Conservation (phyloP, 2,797 vertebrate genomes). For the Rhinella marina region DNA sequence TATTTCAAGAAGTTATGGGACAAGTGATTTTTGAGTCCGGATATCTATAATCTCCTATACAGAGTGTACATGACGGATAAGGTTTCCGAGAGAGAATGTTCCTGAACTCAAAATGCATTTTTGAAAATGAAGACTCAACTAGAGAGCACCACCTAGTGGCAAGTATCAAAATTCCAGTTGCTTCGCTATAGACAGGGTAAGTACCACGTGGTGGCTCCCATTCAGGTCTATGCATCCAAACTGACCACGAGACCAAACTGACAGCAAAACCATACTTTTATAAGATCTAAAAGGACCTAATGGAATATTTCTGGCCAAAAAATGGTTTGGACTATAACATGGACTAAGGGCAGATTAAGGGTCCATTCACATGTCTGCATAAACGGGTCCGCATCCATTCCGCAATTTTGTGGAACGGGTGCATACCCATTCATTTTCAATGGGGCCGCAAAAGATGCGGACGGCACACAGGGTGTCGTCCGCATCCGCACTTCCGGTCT, state of each 20-base stretch:
- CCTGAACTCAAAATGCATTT: not conserved
- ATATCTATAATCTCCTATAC: not conserved
- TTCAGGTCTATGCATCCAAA: not conserved
- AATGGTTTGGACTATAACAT: not conserved
- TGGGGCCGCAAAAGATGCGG: too few species aligned
- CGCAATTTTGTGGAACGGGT: too few species aligned
- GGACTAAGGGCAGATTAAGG: not conserved
- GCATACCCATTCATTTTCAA: too few species aligned
- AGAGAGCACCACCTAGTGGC: constrained; percentile 34
- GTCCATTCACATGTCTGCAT: too few species aligned
- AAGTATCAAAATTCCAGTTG: not conserved
- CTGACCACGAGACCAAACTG: not conserved
- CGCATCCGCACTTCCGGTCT: too few species aligned
- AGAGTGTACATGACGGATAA: not conserved
- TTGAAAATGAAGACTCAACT: not conserved
- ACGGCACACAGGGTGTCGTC: too few species aligned
- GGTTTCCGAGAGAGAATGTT: not conserved
- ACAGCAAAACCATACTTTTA: not conserved
- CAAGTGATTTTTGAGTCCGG: not conserved
- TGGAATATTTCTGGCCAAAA: not conserved
- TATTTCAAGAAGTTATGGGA: not conserved
- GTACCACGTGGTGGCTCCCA: not conserved
- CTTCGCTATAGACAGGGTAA: not conserved
- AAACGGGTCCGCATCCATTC: too few species aligned
- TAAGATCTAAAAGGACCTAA: not conserved